Evolutionary conservation across 2,797 vertebrate genomes (phyloP), one percentile per base, ranked within the genome.

Genomic region (Todus mexicanus): DNA sequence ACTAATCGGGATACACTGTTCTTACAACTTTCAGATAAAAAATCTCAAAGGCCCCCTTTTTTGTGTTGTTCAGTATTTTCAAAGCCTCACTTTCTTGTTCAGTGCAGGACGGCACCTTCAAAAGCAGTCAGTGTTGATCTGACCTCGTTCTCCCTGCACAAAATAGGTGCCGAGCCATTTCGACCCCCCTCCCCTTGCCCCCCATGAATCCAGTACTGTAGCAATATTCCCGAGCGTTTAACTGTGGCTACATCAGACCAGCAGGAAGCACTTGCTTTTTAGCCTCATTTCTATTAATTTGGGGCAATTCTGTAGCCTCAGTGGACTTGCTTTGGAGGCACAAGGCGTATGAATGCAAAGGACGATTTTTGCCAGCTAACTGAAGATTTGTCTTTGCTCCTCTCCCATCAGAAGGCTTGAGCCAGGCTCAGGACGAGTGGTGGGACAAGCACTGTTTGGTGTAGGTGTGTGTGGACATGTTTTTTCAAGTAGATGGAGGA

Each of bases 311-410:
- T 7, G 12, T 25, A 18, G 33, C 60, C 69, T 86, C 21, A 4
- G 54, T 2, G 7, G 56, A 57, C 40, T 7, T 57, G 13, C 8
- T 71, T 45, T 38, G 51, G 37, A 88, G 68, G 37, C 23, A 76
- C 23, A 64, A 60, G 27, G 33, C 0, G 0, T 21, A 18, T 15
- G 31, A 84, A 64, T 38, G 33, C 13, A 37, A 63, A 72, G 26
- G 6, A 14, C 13, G 37, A 16, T 60, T 87, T 47, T 66, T 38
- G 50, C 26, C 64, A 80, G 14, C 31, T 27, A 43, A 35, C 3
- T n/a, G 5, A 68, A 68, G 35, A 5, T 38, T 74, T 70, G 9
- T 4, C 47, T 68, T 63, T 0, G 0, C 3, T 26, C 11, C 18
- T n/a, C 43, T 91, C 43, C 45, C 59, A 15, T 77, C 74, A 70